Base-by-base conservation (phyloP, 2,113 vertebrate genomes). In the Heptranchias perlo region DNA sequence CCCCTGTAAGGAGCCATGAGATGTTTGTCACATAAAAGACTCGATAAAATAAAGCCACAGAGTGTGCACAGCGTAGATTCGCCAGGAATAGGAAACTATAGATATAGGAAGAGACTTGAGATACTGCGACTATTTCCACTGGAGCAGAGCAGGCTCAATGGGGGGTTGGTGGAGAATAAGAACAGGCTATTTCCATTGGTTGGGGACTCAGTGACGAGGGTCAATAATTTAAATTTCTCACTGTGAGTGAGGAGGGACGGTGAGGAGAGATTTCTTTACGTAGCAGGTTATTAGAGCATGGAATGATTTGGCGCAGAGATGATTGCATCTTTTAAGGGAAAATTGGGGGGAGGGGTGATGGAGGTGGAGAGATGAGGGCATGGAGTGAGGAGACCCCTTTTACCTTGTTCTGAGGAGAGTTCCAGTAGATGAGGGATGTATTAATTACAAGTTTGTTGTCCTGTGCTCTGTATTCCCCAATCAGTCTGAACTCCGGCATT, bases 371-470 rank as follows among this genome's bases (percentile, higher is more conserved):
- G 1, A 4, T 49, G 28, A 0, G 87, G 47, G 1, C 0, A 0
- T 1, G 25, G 1, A 49, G 10, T n/a, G 52, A 58, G 87, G 4
- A 58, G 28, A 35, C 2, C 2, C 1, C 10, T 16, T 52, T 96
- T 97, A 97, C 97, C 97, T 97, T 96, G 2, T 96, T 78, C 16
- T 97, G 96, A 0, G 35, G 0, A 7, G 98, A 98, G 96, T 99
- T 97, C 98, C 99, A 99, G 87, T 47, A 82, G 86, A 99, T 97
- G 58, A 96, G 96, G 3, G 97, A 61, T 7, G 13, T 95, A 0
- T 96, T 96, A 69, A 99, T 78, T 0, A 28, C 16, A 96, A 99
- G 96, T 31, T 96, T 96, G n/a, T 96, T 84, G 39, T 54, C 0
- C 0, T 97, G 92, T 47, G 92, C 62, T 65, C 62, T 4, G 4